phyloP scores from a whole-genome alignment of 2,888 invertebrate genomes.

The Caenorhabditis sp. region DNA sequence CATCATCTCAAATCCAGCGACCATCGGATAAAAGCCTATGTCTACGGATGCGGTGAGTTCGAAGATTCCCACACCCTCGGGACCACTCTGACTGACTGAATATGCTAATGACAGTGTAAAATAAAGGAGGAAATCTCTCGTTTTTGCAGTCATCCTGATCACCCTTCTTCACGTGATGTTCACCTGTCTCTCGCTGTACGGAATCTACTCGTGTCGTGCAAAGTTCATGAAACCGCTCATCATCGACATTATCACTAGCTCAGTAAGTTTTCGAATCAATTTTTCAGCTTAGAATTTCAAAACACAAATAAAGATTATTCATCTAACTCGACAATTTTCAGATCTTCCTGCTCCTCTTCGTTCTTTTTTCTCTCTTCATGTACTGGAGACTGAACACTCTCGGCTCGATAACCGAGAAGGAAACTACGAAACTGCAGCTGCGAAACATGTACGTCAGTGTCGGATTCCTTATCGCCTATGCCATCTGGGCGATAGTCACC shows the following conservation, averaged over 20 bases:
- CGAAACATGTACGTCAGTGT: slow-evolving; percentile 72
- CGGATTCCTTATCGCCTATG: slow-evolving; percentile 71
- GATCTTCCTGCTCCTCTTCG: slow-evolving; percentile 65
- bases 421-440: slow-evolving; percentile 68
- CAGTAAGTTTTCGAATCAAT: slow-evolving; percentile 45
- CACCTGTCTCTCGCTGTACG: slow-evolving; percentile 70
- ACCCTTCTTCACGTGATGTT: slow-evolving; percentile 68
- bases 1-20: slow-evolving; percentile 33
- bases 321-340: no score
- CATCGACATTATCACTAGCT: slow-evolving; percentile 67
- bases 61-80: slow-evolving; percentile 2
- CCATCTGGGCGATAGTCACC: slow-evolving; percentile 70
- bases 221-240: slow-evolving; percentile 72
- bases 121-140: slow-evolving; percentile 1
- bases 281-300: no score
- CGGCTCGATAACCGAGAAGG: slow-evolving; percentile 66
- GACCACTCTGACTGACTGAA: slow-evolving; percentile 11
- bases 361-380: slow-evolving; percentile 65
- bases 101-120: slow-evolving; percentile 22
- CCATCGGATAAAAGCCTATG: slow-evolving; percentile 54
- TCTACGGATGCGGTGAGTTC: slow-evolving; percentile 53
- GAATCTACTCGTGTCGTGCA: slow-evolving; percentile 72
- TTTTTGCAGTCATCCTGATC: slow-evolving; percentile 66
- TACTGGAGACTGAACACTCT: slow-evolving; percentile 67
- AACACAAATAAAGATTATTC: no score